Evolutionary conservation across 2,113 vertebrate species (phyloP).

Genomic region (Boulengeromyrus knoepffleri): DNA sequence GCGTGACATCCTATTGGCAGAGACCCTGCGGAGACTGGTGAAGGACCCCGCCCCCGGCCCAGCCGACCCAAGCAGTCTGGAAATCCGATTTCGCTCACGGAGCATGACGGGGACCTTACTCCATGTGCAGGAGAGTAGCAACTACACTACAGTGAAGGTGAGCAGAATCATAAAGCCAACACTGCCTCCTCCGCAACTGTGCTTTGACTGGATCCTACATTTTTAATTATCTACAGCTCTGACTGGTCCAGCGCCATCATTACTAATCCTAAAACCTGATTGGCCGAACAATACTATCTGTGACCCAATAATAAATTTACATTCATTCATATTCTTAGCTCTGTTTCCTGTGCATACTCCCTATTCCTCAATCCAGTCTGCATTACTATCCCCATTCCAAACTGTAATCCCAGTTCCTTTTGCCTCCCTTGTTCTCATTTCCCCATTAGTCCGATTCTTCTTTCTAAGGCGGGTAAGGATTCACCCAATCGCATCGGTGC

Average conservation of each 20-base stretch:
- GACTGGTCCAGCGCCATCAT: background rate
- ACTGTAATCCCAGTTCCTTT: background rate
- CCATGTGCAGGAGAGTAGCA: constrained; percentile 86
- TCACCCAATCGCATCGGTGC: background rate
- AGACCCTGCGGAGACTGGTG: constrained; percentile 33
- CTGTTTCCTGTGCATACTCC: background rate
- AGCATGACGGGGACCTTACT: constrained; percentile 80
- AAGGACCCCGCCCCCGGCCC: constrained; percentile 22
- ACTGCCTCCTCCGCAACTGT: constrained; percentile 25
- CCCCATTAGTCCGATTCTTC: background rate
- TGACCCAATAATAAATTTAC: background rate
- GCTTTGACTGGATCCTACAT: constrained; percentile 38
- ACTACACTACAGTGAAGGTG: constrained; percentile 92
- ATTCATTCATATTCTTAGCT: background rate
- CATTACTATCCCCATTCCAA: background rate
- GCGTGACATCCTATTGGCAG: constrained; percentile 70
- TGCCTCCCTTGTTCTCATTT: background rate
- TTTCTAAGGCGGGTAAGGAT: background rate
- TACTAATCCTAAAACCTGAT: background rate
- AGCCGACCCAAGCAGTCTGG: constrained; percentile 55
- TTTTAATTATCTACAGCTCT: constrained; percentile 27
- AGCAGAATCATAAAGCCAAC: constrained; percentile 16
- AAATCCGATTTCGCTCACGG: constrained; percentile 89
- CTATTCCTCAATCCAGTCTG: background rate
- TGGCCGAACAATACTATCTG: background rate